Conservation (phyloP, 1,140 invertebrate genomes). For the Homalodisca vitripennis region DNA sequence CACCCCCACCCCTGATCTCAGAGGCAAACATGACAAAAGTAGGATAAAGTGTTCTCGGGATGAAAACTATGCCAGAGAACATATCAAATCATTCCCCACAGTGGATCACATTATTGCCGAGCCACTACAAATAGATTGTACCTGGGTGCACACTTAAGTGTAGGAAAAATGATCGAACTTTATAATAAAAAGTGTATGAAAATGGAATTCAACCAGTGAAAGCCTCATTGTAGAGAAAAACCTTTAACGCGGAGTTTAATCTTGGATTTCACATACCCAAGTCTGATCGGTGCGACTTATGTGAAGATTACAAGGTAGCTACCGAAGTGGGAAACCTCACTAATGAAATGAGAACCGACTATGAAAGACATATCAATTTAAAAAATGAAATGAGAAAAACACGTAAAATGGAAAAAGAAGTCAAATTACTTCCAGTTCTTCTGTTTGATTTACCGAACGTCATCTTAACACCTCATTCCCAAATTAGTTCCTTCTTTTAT, state of each 20-base stretch:
- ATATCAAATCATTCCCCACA: slow-evolving; percentile 10
- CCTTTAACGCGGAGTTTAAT: slow-evolving; percentile 22
- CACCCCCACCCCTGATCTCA: slow-evolving; percentile 1
- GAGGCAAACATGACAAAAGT: slow-evolving; percentile 13
- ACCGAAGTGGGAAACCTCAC: slow-evolving; percentile 3
- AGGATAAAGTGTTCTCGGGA: background rate
- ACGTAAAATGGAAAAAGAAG: slow-evolving; percentile 17
- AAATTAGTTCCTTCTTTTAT: slow-evolving; percentile 34
- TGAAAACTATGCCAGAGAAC: background rate
- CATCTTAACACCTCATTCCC: slow-evolving; percentile 25
- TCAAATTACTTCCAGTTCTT: slow-evolving; percentile 8
- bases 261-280: slow-evolving; percentile 30
- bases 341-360: slow-evolving; percentile 2
- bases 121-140: slow-evolving; percentile 1
- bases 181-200: slow-evolving; percentile 5
- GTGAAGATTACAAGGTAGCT: slow-evolving; percentile 22
- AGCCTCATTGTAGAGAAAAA: background rate
- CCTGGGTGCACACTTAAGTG: slow-evolving; percentile 9
- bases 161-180: background rate
- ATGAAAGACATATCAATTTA: slow-evolving; percentile 14
- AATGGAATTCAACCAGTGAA: background rate
- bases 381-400: slow-evolving; percentile 24
- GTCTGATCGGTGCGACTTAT: slow-evolving; percentile 28
- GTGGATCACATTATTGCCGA: slow-evolving; percentile 3
- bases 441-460: slow-evolving; percentile 8